phyloP scores from a whole-genome alignment of 2,888 invertebrate genomes.

The Drosophila gaucha region DNA sequence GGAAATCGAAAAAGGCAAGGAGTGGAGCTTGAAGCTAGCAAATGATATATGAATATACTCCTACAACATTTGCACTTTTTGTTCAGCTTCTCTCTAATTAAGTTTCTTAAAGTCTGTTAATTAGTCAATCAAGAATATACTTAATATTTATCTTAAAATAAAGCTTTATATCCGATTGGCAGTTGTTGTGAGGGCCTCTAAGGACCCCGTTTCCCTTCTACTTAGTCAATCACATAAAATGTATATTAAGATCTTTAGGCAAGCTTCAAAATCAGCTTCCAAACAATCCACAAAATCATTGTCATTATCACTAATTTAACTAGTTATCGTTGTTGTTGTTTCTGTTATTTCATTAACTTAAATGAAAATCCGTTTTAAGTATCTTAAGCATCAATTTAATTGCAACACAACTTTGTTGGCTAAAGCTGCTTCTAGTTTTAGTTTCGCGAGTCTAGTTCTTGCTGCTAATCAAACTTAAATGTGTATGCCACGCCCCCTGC shows the following conservation, averaged over 20 bases:
- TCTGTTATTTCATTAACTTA: slow-evolving; percentile 15
- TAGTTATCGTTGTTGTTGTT: slow-evolving; percentile 3
- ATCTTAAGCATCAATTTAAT: slow-evolving; percentile 22
- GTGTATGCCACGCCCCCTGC: slow-evolving; percentile 37
- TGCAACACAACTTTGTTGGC: slow-evolving; percentile 41
- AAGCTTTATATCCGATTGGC: too few relatives aligned
- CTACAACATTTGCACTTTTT: background rate
- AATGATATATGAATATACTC: background rate
- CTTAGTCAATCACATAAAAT: too few relatives aligned
- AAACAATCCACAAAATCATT: slow-evolving; percentile 9
- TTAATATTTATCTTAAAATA: background rate
- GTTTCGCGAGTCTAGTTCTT: slow-evolving; percentile 25
- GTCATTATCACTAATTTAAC: slow-evolving; percentile 27
- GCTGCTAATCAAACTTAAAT: slow-evolving; percentile 46
- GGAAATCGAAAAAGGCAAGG: background rate
- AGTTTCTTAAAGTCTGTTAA: background rate
- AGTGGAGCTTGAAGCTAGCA: background rate
- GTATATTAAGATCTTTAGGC: too few relatives aligned
- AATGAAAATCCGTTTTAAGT: slow-evolving; percentile 27
- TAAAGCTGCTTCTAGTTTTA: slow-evolving; percentile 15
- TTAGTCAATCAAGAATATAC: background rate
- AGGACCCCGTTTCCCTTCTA: too few relatives aligned
- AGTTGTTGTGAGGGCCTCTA: too few relatives aligned
- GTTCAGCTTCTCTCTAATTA: background rate
- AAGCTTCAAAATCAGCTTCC: background rate